A percentile compares a stretch with the other conserved stretches of the same genome.
Evolutionary conservation across 2,888 invertebrate genomes (phyloP).

Genomic region (Dicranocentrus wangi): DNA sequence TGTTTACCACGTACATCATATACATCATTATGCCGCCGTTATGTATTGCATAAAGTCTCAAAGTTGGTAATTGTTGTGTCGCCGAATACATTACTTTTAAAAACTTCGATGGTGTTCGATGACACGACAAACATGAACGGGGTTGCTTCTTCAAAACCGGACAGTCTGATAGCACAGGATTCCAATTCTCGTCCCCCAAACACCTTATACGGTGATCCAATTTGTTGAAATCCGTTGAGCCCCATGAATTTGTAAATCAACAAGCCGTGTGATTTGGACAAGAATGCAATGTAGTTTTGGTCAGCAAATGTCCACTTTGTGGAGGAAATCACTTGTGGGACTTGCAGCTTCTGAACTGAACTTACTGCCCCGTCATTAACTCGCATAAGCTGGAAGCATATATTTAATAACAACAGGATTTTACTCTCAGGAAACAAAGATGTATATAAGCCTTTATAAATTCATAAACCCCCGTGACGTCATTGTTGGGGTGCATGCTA

Average conservation of each 20-base stretch:
- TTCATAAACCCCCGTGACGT: too few species aligned
- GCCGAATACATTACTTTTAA: slow-evolving; percentile 66
- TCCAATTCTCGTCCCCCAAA: slow-evolving; percentile 56
- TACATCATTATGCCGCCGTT: neutral
- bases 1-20: too few species aligned
- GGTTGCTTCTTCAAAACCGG: slow-evolving; percentile 3
- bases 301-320: slow-evolving; percentile 38
- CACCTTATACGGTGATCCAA: slow-evolving; percentile 64
- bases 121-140: slow-evolving; percentile 65
- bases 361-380: slow-evolving; percentile 20
- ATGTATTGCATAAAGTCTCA: slow-evolving; percentile 27
- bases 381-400: slow-evolving; percentile 25
- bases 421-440: too few species aligned
- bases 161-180: slow-evolving; percentile 47
- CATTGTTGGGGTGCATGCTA: too few species aligned
- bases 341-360: slow-evolving; percentile 50
- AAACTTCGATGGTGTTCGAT: slow-evolving; percentile 54
- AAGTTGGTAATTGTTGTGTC: slow-evolving; percentile 40
- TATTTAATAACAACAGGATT: too few species aligned
- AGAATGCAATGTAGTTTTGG: slow-evolving; percentile 54
- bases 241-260: slow-evolving; percentile 66
- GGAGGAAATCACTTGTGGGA: slow-evolving; percentile 52
- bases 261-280: slow-evolving; percentile 64
- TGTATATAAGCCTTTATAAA: too few species aligned
- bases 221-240: slow-evolving; percentile 61